Evolutionary conservation across 2,797 vertebrate species (phyloP), one percentile per base, ranked within the genome.

Genomic region (Cirrhinus molitorella): DNA sequence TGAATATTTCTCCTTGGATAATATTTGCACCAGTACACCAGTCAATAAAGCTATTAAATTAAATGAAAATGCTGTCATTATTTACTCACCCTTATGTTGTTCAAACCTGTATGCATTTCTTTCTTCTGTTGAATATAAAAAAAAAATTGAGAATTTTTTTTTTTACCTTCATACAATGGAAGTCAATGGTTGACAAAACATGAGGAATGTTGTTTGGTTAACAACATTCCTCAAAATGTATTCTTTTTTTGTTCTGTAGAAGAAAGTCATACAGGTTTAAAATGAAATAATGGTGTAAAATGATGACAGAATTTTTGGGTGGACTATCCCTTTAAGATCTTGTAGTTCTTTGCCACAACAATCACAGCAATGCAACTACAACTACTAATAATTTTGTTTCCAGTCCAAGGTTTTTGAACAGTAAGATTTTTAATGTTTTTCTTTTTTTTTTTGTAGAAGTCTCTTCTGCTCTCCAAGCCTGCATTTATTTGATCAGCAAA

Each of bases 71-170:
- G 1, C 37, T 23, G 37, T 23, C 65, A n/a, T 67, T 5, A 67
- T 43, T 23, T 25, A 70, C 67, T 70, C 40, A 70, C 40, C n/a
- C 6, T 25, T 16, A 45, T 17, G 7, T 70, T 0, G 0, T 23
- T 17, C 43, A 70, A 25, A 70, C 16, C 67, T 47, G 23, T 47
- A 70, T 70, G 43, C 47, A 14, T 70, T 70, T 70, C n/a, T 70
- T 47, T 70, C 7, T 47, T 70, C 4, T 17, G 7, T 47, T 25
- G 40, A 70, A 70, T 9, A 43, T 43, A 9, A 43, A n/a, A n/a
- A n/a, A n/a, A n/a, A n/a, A 0, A 9, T 40, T 40, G 37, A 40
- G 37, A 40, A 40, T 1, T 9, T 6, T 40, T 40, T 40, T 9
- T 40, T 9, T 8, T 8, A 1, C 37, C 37, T 40, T 8, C 40